These are phyloP conservation scores for Ctenodactylus gundi DNA, from an alignment of 2,113 vertebrate species.

Conservation along the genomic window DNA sequence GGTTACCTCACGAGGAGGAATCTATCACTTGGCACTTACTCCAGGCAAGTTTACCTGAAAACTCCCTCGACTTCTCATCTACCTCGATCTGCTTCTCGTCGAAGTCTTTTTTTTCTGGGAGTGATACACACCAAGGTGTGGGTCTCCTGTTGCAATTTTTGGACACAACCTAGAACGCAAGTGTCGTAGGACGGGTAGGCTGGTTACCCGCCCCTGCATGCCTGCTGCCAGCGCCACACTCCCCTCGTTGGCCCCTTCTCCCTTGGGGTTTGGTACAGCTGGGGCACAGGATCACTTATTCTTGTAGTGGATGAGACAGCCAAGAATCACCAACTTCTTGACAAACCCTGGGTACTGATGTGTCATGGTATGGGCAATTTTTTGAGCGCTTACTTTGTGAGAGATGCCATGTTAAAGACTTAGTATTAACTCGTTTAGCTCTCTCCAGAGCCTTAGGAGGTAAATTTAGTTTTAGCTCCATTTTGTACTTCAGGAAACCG, in stretches of 20 bases:
- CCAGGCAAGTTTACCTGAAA: slow-evolving; percentile 8
- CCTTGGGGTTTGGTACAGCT: not conserved
- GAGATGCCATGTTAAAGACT: not conserved
- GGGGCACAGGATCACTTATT: not conserved
- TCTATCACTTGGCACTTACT: not conserved
- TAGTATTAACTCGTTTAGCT: not conserved
- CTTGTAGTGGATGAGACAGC: not conserved
- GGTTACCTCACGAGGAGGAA: not conserved
- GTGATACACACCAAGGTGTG: not conserved
- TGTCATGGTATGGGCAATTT: not conserved
- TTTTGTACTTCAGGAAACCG: not conserved
- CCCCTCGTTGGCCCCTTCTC: not conserved
- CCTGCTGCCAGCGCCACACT: not conserved
- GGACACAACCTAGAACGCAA: slow-evolving; percentile 2
- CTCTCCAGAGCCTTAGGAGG: not conserved
- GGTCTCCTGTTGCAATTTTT: not conserved
- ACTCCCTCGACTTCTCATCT: not conserved
- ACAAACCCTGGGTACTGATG: not conserved
- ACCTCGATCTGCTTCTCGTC: not conserved
- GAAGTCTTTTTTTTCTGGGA: too few relatives aligned
- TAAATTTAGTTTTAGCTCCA: not conserved
- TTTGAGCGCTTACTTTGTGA: not conserved
- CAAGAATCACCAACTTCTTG: not conserved
- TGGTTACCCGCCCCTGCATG: not conserved
- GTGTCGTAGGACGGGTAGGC: not conserved